Evolutionary conservation across 2,113 vertebrate genomes (phyloP).

Genomic region (Brachionichthys hirsutus): DNA sequence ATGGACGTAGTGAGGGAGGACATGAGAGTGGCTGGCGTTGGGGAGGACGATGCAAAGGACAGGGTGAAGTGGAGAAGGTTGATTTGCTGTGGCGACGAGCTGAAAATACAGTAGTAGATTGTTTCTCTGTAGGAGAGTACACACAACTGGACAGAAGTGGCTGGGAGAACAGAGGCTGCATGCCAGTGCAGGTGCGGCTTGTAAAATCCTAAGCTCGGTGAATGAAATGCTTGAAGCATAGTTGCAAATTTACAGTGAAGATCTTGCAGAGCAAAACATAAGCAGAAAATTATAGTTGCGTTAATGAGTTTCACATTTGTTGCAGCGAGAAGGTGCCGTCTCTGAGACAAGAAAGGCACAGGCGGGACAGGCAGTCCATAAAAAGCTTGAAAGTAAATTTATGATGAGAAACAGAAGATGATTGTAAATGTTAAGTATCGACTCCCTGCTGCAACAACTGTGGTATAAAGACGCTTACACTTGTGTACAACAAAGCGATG

Average conservation of each 20-base stretch:
- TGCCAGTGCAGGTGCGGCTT: conserved; percentile 5
- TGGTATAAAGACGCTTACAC: background rate
- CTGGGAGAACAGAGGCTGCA: background rate
- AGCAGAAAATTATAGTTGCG: background rate
- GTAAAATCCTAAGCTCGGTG: conserved; percentile 7
- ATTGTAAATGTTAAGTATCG: background rate
- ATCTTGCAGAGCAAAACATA: conserved; percentile 1
- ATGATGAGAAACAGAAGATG: background rate
- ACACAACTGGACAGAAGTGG: background rate
- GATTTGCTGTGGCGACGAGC: no score
- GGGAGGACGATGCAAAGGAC: no score
- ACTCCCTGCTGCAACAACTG: background rate
- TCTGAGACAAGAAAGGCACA: background rate
- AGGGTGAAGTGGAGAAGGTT: no score
- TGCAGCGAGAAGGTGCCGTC: no score
- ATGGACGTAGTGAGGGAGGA: no score
- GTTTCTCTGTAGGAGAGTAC: no score
- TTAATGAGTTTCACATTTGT: no score
- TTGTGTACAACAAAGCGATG: conserved; percentile 38
- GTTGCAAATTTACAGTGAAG: background rate
- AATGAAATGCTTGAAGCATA: background rate
- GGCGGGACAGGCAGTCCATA: background rate
- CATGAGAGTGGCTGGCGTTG: no score
- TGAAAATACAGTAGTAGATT: no score
- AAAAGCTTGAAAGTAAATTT: background rate